Percentiles rank a stretch among this genome's conserved stretches.
Conservation (phyloP, 92 coral and sea anemone genomes). For the Umimayanthus chanpuru region DNA sequence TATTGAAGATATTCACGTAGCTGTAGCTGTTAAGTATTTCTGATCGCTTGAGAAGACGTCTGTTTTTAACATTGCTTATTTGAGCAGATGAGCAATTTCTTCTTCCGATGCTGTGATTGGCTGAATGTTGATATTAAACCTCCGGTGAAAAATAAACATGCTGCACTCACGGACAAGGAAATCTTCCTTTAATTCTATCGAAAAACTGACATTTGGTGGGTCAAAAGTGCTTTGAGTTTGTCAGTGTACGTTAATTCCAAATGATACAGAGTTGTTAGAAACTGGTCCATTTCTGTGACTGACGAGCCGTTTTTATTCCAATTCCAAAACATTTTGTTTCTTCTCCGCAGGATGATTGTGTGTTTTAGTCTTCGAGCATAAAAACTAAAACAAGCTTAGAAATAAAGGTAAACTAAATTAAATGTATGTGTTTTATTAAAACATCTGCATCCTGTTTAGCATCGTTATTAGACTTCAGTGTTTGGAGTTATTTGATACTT, state of each 20-base stretch:
- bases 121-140: conserved; percentile 8
- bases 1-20: conserved; percentile 44
- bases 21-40: neutral
- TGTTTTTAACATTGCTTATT: conserved; percentile 33
- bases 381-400: neutral
- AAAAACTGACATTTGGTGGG: conserved; percentile 15
- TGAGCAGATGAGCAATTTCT: conserved; percentile 30
- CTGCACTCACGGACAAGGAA: neutral
- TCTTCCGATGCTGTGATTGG: conserved; percentile 17
- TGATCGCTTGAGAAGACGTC: neutral
- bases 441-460: neutral
- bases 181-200: neutral
- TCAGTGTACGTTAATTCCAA: neutral
- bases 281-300: no score
- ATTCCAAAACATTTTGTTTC: neutral
- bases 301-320: neutral
- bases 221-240: neutral
- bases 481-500: neutral
- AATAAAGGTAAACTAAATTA: neutral
- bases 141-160: conserved; percentile 23
- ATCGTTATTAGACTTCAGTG: neutral
- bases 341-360: neutral
- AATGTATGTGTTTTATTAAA: neutral
- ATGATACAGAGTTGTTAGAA: neutral
- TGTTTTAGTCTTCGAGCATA: neutral